Evolutionary conservation across 2,797 vertebrate genomes (phyloP), one percentile per base, ranked within the genome.

Genomic region (Phoxinus dragarum): DNA sequence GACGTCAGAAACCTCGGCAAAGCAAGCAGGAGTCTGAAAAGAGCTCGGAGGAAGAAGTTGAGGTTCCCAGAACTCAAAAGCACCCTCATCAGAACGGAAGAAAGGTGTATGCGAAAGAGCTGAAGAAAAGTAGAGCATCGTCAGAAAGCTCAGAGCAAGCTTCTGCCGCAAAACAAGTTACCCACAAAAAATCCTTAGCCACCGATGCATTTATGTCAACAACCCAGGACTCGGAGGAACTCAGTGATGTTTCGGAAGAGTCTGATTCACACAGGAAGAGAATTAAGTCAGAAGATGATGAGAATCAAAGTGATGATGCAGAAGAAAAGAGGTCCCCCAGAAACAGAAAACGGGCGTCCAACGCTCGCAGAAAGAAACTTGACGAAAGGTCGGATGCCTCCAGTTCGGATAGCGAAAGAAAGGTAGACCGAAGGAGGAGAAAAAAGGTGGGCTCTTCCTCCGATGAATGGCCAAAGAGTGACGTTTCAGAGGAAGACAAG

Each of bases 31-130:
- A 84, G 19, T 64, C 56, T 56, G 59, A 40, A 11, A 84, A 68
- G 40, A 94, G 90, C 88, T 95, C 95, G 0, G 93, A 94, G 12
- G 93, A 95, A 64, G 93, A 95, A 40, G 91, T 90, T 3, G 87
- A 89, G 64, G 84, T 87, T 49, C 68, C 68, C n/a, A 66, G 36
- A 84, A 74, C 89, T 77, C 89, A 90, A 54, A 94, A 92, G 89
- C 90, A 89, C 27, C 86, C 88, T 67, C 93, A 95, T 84, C 95
- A 95, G 88, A 96, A 96, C 27, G 95, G 95, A 85, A 92, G 89
- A 82, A 93, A 92, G 23, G 42, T 90, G 79, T 89, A 91, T 27
- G 89, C 91, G 83, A 83, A 86, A 12, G 89, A 90, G 77, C 85
- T 85, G 88, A 94, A 91, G 83, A 93, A 88, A 79, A 89, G 87